phyloP scores from a whole-genome alignment of 1,140 invertebrate species.

The Drosophila paulistorum region DNA sequence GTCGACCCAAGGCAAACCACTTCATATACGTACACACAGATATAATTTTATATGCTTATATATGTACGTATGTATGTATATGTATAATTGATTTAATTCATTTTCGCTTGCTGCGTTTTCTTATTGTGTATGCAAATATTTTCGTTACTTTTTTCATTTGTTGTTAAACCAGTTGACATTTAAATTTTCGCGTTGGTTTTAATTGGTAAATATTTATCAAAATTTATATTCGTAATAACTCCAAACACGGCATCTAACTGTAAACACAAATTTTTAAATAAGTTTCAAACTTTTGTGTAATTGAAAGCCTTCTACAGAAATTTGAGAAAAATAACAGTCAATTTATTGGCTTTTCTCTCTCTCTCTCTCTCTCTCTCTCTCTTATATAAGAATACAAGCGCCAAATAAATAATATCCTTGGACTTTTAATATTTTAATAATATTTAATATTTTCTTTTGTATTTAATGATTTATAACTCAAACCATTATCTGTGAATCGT shows the following conservation, averaged over 20 bases:
- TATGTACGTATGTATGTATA: background rate
- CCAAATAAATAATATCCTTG: too few relatives aligned
- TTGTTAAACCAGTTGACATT: conserved; percentile 53
- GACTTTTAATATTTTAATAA: too few relatives aligned
- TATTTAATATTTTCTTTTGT: too few relatives aligned
- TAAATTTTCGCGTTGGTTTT: conserved; percentile 45
- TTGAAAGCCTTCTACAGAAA: background rate
- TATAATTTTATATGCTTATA: conserved; percentile 17
- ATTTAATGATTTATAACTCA: too few relatives aligned
- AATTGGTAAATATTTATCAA: conserved; percentile 39
- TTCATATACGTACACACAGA: conserved; percentile 13
- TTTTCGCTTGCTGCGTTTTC: conserved; percentile 26
- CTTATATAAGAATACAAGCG: background rate
- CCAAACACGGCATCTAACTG: background rate
- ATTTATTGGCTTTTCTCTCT: background rate
- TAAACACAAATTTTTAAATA: background rate
- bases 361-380: background rate
- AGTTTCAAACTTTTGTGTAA: too few relatives aligned
- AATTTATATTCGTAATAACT: background rate
- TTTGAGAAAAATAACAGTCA: too few relatives aligned
- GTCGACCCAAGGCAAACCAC: conserved; percentile 49
- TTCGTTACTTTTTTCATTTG: conserved; percentile 30
- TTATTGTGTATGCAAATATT: conserved; percentile 48
- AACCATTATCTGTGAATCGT: too few relatives aligned
- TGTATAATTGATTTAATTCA: conserved; percentile 46